These are phyloP conservation scores for Poeciliopsis occidentalis DNA, from an alignment of 2,113 vertebrate genomes.

Conservation along the genomic window DNA sequence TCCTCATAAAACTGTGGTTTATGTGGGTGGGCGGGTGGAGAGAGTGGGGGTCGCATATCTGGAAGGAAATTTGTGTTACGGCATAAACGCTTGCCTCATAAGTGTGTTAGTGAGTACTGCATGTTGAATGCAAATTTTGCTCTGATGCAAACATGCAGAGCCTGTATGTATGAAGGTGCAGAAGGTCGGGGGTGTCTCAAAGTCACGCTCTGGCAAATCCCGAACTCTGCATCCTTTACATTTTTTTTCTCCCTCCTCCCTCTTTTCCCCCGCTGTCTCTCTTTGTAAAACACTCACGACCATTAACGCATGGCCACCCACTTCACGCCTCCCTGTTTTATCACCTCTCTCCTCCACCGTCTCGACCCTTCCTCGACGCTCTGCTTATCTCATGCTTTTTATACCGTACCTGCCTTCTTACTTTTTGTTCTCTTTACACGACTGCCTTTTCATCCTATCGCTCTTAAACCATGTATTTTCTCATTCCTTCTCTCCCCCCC, in stretches of 20 bases:
- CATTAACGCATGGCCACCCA: conserved; percentile 13
- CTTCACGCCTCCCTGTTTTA: conserved; percentile 27
- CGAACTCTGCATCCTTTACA: background rate
- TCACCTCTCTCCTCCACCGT: conserved; percentile 13
- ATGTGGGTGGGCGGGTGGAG: background rate
- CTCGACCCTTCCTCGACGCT: background rate
- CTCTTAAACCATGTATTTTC: conserved; percentile 12
- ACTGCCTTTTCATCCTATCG: conserved; percentile 3
- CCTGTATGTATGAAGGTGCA: conserved; percentile 18
- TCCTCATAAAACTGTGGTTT: conserved; percentile 22
- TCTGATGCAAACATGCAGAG: conserved; percentile 33
- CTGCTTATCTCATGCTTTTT: conserved; percentile 42
- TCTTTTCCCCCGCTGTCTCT: conserved; percentile 18
- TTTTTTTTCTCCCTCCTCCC: conserved; percentile 5
- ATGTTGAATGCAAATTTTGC: conserved; percentile 20
- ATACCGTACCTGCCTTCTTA: background rate
- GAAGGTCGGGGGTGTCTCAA: conserved; percentile 36
- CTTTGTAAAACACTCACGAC: conserved; percentile 46
- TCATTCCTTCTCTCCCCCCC: conserved; percentile 55
- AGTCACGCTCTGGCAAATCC: conserved; percentile 41
- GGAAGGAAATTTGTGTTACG: background rate
- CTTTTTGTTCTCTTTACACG: conserved; percentile 1
- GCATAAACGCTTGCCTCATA: background rate
- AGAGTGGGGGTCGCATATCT: background rate
- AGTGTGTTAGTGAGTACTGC: background rate